phyloP scores from a whole-genome alignment of 2,888 invertebrate species.

The Quadroppia sp. region DNA sequence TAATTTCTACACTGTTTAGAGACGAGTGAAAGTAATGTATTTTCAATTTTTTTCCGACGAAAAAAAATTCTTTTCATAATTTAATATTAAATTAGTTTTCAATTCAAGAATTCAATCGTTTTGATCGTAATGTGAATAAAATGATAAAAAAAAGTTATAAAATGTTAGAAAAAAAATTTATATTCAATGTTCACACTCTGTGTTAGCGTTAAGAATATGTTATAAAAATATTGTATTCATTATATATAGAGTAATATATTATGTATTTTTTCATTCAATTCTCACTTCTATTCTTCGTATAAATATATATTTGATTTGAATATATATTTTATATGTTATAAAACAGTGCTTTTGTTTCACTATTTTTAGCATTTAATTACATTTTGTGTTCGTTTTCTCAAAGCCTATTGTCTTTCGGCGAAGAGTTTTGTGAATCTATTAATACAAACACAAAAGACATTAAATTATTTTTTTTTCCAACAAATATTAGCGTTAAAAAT shows the following conservation, averaged over 20 bases:
- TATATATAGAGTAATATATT: too few relatives aligned
- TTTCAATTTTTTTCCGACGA: neutral
- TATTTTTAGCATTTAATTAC: slow-evolving; percentile 18
- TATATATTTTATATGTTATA: neutral
- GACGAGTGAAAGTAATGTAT: neutral
- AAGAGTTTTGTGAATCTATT: neutral
- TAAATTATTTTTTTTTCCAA: neutral
- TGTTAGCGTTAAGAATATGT: too few relatives aligned
- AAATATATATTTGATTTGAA: too few relatives aligned
- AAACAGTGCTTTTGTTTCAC: neutral
- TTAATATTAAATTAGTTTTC: neutral
- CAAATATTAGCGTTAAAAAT: neutral
- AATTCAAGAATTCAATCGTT: neutral
- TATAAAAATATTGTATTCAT: too few relatives aligned
- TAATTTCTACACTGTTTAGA: neutral
- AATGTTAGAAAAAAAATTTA: too few relatives aligned
- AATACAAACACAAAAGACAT: neutral
- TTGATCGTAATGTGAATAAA: neutral
- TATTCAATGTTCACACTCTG: too few relatives aligned
- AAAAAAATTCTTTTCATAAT: neutral
- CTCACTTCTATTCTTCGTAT: too few relatives aligned
- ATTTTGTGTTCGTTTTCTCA: neutral
- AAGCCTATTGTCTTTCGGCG: too few relatives aligned
- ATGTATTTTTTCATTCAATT: too few relatives aligned
- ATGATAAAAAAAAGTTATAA: too few relatives aligned